A percentile compares a stretch with the other conserved stretches of the same genome.
Conservation (phyloP, 2,888 invertebrate species). For the Coenonympha glycerion region DNA sequence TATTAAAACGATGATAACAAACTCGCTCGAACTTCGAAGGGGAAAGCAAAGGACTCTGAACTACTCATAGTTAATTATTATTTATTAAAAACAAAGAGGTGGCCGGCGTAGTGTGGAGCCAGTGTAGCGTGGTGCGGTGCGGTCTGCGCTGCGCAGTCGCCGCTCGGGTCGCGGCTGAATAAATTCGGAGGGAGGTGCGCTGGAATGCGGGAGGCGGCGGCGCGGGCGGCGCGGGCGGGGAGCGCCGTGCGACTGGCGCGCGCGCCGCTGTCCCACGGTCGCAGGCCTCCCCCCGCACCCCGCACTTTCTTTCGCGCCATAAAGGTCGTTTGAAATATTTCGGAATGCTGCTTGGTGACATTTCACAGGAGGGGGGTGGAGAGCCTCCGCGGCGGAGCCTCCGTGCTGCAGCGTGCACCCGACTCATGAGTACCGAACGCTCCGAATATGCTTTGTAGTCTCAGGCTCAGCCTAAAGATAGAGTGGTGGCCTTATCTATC, state of each 20-base stretch:
- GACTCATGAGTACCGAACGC: not conserved
- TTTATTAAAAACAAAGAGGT: constrained; percentile 2
- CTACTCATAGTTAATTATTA: too few species aligned
- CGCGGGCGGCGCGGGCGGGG: constrained; percentile 59
- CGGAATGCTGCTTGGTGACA: constrained; percentile 75
- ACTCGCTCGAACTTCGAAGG: not conserved
- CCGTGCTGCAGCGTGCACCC: constrained; percentile 15
- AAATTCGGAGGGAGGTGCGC: constrained; percentile 72
- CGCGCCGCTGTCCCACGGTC: constrained; percentile 82
- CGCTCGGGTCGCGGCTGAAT: constrained; percentile 64
- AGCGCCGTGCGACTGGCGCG: constrained; percentile 72
- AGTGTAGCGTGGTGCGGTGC: too few species aligned
- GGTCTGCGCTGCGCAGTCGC: not conserved
- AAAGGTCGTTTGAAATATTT: constrained; percentile 77
- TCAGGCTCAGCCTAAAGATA: not conserved
- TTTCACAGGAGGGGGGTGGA: constrained; percentile 65
- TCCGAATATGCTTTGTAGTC: not conserved
- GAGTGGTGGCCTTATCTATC: too few species aligned
- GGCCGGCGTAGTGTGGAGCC: not conserved
- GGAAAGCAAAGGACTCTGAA: not conserved
- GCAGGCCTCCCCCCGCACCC: constrained; percentile 68
- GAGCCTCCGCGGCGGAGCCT: constrained; percentile 51
- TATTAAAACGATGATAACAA: not conserved
- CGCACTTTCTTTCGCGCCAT: constrained; percentile 76
- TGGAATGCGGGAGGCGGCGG: constrained; percentile 66